Base-by-base conservation (phyloP, 2,113 vertebrate genomes). In the Condylura cristata region DNA sequence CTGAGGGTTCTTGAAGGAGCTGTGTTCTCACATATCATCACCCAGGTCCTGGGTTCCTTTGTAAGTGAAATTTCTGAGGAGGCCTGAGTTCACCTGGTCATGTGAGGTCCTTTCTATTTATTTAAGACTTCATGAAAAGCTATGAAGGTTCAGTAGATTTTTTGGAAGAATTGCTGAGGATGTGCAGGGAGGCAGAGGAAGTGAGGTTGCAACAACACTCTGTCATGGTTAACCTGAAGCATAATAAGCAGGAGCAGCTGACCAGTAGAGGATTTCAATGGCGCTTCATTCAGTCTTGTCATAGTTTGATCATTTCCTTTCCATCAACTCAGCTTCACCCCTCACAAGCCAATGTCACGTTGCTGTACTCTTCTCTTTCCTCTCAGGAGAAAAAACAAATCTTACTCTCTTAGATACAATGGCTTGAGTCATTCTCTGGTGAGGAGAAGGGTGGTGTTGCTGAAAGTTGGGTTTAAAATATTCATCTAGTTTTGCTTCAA, bases 361-460 rank as follows among this genome's bases (percentile, higher is more conserved):
- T 78, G 24, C 63, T 78, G 14, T 60, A 53, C 12, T 72, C 32
- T 30, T 41, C 74, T 72, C 17, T 58, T 79, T 16, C 60, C 60
- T 30, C n/a, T 56, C 56, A 61, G n/a, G 39, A 58, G 32, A 22
- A 63, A 32, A n/a, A 70, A 20, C 8, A 26, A 39, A 46, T 60
- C 41, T 91, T 20, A 12, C 48, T 53, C 91, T 32, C n/a, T 60
- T 68, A 68, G 39, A 63, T 56, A 17, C 51, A 65, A 63, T 32
- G 26, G 24, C 60, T 60, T 60, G 39, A 91, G 74, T 4, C 2
- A 34, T 65, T 78, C 11, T 32, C 20, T 72, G 11, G 11, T 18
- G 0, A 0, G n/a, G 4, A 4, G 6, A 11, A 0, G 8, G 5
- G 8, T 4, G 14, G 5, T 39, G 2, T 2, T 51, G 34, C 30